These are phyloP conservation scores for Drosophila athabasca DNA, from an alignment of 1,140 invertebrate species.

Conservation along the genomic window DNA sequence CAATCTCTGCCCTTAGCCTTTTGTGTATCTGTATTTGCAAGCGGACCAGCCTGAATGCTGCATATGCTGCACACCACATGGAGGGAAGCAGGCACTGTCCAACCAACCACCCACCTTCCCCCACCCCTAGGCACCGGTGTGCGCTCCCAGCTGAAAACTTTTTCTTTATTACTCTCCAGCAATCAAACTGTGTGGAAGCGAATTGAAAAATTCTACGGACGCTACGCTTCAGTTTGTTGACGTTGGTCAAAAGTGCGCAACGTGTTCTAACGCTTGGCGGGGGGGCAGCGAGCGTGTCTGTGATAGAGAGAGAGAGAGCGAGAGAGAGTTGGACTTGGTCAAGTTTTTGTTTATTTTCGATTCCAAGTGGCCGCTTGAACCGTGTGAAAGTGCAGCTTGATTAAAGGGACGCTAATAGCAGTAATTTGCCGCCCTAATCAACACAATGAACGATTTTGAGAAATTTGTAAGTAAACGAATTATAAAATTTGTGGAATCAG, in stretches of 20 bases:
- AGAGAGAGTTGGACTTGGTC: slow-evolving; percentile 1
- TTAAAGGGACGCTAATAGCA: slow-evolving; percentile 26
- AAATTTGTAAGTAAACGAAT: slow-evolving; percentile 51
- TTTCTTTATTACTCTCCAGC: slow-evolving; percentile 27
- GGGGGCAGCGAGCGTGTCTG: not conserved
- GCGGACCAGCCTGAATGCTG: slow-evolving; percentile 57
- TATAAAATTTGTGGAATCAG: slow-evolving; percentile 1
- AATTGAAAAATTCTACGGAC: slow-evolving; percentile 51
- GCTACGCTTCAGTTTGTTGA: slow-evolving; percentile 57
- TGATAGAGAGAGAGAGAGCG: not conserved
- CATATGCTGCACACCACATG: slow-evolving; percentile 69
- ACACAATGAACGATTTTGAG: slow-evolving; percentile 44
- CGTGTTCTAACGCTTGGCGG: slow-evolving; percentile 46
- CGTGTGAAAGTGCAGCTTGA: slow-evolving; percentile 72
- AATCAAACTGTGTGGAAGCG: slow-evolving; percentile 19
- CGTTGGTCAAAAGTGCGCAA: slow-evolving; percentile 68
- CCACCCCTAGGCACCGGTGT: not conserved
- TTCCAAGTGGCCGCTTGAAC: slow-evolving; percentile 21
- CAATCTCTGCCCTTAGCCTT: slow-evolving; percentile 44
- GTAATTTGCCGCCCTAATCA: slow-evolving; percentile 45
- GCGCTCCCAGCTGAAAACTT: slow-evolving; percentile 20
- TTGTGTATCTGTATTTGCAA: slow-evolving; percentile 21
- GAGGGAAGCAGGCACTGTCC: slow-evolving; percentile 7
- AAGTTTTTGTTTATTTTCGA: slow-evolving; percentile 39
- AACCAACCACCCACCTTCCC: no score